phyloP scores from a whole-genome alignment of 2,113 vertebrate species.

The Spheniscus mendiculus region DNA sequence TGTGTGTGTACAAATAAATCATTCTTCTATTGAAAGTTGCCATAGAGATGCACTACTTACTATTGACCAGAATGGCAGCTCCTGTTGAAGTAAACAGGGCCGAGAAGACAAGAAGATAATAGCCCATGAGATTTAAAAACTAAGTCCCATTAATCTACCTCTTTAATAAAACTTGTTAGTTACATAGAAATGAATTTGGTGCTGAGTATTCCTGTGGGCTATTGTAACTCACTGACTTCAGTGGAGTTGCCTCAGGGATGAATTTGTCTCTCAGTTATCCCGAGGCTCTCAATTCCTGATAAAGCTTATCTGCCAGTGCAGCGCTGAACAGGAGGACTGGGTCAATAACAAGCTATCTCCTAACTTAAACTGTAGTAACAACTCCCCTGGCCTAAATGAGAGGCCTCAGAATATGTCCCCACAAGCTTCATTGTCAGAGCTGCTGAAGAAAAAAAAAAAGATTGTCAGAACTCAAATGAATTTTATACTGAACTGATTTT shows the following conservation, averaged over 20 bases:
- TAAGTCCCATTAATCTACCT: neutral
- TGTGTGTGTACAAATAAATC: neutral
- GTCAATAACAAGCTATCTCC: neutral
- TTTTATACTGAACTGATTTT: neutral
- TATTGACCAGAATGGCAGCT: neutral
- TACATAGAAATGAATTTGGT: neutral
- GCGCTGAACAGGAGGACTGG: neutral
- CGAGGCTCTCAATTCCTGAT: neutral
- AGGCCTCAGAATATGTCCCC: neutral
- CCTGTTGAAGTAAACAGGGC: neutral
- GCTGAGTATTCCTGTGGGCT: neutral
- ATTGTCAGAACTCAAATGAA: neutral
- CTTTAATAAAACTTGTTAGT: neutral
- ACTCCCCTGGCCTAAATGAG: neutral
- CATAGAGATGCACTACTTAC: neutral
- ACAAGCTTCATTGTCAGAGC: neutral
- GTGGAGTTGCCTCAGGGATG: neutral
- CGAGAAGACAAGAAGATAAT: neutral
- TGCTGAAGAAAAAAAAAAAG: neutral
- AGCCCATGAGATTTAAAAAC: neutral
- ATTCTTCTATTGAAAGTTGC: neutral
- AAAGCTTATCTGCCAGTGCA: neutral
- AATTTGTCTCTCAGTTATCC: neutral
- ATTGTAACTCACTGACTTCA: neutral
- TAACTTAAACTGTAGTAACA: neutral